Evolutionary conservation across 2,888 invertebrate genomes (phyloP), one percentile per base, ranked within the genome.

Genomic region (Chymomyza procnemis): DNA sequence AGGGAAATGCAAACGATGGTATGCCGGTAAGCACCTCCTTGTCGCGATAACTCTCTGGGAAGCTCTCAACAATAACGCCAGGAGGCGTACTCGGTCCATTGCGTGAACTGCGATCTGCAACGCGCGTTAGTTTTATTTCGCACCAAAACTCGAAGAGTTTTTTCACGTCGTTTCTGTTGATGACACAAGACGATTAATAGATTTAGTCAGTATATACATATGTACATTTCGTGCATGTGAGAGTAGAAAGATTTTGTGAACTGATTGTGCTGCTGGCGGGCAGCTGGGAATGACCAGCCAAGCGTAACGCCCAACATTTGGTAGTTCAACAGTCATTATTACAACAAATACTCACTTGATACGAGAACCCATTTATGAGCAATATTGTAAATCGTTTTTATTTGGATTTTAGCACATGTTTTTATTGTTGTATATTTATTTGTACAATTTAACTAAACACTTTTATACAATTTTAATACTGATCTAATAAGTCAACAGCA

Each of bases 1-100:
- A 96, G 16, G 96, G 97, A 92, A 96, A 98, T 81, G 97, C 96
- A 93, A 98, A 98, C 92, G 97, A 96, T 55, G 97, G 96, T 85
- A 97, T 95, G 87, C 95, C 94, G 90, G 94, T 95, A 67, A 98
- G 92, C 78, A 97, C 95, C 90, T 96, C 96, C 90, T 95, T 94
- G 92, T 97, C 96, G 88, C 93, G 94, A 90, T 95, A 97, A 69
- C 93, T 93, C 77, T 95, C 95, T 55, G 98, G 97, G 91, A 95
- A 97, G 90, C 96, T 96, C 90, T 95, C 96, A 57, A 96, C 92
- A 83, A 97, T 95, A 92, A 95, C 72, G 55, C 90, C 90, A 74
- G 88, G 76, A 22, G 87, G 80, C 48, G 80, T 76, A 52, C 74
- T 59, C 4, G 62, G 64, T 57, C 78, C 80, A 62, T 73, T 73